Evolutionary conservation across 1,140 invertebrate genomes (phyloP), one percentile per base, ranked within the genome.

Genomic region (Drepana arcuata): DNA sequence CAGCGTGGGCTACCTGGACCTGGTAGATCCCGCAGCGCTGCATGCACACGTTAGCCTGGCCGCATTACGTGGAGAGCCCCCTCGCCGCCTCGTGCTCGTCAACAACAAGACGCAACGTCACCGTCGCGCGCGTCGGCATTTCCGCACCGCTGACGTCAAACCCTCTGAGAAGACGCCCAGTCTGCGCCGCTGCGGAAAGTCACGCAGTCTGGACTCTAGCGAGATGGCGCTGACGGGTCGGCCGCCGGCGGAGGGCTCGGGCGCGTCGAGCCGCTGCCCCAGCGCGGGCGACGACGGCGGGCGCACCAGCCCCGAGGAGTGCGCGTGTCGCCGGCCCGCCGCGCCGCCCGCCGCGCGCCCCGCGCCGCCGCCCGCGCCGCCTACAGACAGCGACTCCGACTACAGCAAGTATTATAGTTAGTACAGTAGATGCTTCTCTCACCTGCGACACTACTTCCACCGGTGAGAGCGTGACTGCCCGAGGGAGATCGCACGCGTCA

Each of bases 1-100:
- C 61, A 94, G 92, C 63, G 92, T 94, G 1, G 93, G 93, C 0
- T 94, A 94, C 55, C 79, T 95, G 35, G 93, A 94, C 51, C 84
- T 92, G 25, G 90, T 94, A 0, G 92, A 93, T 50, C 87, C 88
- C 0, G 88, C 89, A 40, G 85, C 91, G 41, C 86, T 91, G 2
- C 89, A 91, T 7, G 90, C 89, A 12, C 90, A 91, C 40, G 88
- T 91, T n/a, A 89, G 90, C 1, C 37, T 92, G 7, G 85, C 86
- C 1, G 88, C 91, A 51, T 64, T 92, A 6, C 83, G 90, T 1
- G 90, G 90, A 44, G 91, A 92, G 39, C 88, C 89, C 1, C 91
- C 91, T 0, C 92, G 93, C 30, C 84, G 92, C 7, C 73, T 94
- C 1, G 87, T 93, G 4, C 69, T 93, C 15, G 91, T 93, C 1